A percentile compares a stretch with the other conserved stretches of the same genome.
Conservation (phyloP, 1,140 invertebrate genomes). For the Pemphigus obesinymphae region DNA sequence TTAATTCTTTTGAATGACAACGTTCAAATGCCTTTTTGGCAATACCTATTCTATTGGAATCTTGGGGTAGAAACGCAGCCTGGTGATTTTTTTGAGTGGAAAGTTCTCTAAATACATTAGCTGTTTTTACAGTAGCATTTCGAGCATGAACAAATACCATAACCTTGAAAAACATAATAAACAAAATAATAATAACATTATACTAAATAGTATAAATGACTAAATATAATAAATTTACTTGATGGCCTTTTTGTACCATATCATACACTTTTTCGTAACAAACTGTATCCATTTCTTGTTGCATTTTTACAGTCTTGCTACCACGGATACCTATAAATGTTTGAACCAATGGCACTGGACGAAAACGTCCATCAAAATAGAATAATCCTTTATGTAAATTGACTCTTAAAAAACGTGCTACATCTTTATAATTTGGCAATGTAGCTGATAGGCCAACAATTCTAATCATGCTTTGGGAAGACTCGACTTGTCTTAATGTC, state of each 20-base stretch:
- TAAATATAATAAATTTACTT: conserved; percentile 54
- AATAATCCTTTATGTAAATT: conserved; percentile 91
- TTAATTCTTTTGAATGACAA: conserved; percentile 70
- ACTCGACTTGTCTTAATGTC: conserved; percentile 89
- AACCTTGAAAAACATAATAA: conserved; percentile 56
- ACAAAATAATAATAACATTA: too few species aligned
- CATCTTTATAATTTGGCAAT: conserved; percentile 95
- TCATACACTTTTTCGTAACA: conserved; percentile 90
- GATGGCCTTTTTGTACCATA: conserved; percentile 83
- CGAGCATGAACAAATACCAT: conserved; percentile 99
- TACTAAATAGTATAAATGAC: not conserved
- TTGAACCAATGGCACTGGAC: conserved; percentile 90
- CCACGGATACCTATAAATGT: conserved; percentile 89
- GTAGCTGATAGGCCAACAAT: conserved; percentile 98
- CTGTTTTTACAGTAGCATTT: conserved; percentile 88
- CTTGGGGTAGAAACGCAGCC: conserved; percentile 64
- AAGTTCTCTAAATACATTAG: conserved; percentile 70
- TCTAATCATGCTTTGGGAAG: conserved; percentile 92
- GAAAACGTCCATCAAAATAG: conserved; percentile 94
- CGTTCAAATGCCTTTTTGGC: conserved; percentile 63
- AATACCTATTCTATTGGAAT: conserved; percentile 57
- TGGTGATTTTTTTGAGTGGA: conserved; percentile 69
- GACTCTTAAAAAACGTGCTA: conserved; percentile 88
- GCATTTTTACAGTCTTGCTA: conserved; percentile 68
- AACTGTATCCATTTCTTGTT: conserved; percentile 83